Evolutionary conservation across 2,888 invertebrate genomes (phyloP).

Genomic region (Drosophila borborema): DNA sequence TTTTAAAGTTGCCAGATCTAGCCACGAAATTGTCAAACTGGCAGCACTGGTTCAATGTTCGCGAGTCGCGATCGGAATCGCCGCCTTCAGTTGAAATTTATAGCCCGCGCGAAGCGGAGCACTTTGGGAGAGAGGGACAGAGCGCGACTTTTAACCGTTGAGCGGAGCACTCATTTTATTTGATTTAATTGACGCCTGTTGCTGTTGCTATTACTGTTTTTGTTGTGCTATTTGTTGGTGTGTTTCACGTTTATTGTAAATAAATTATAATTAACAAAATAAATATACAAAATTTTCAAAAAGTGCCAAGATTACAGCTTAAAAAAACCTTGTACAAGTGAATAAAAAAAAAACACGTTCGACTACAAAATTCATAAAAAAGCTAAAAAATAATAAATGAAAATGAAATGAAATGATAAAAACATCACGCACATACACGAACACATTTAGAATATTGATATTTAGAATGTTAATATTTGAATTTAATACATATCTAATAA

Average conservation of each 20-base stretch:
- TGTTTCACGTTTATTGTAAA: constrained; percentile 51
- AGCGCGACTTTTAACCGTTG: constrained; percentile 26
- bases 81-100: constrained; percentile 50
- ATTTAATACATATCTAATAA: neutral
- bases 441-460: constrained; percentile 10
- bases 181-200: constrained; percentile 62
- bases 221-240: constrained; percentile 29
- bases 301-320: constrained; percentile 20
- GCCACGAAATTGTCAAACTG: too few species aligned
- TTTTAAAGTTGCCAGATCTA: too few species aligned
- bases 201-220: constrained; percentile 13
- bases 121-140: neutral
- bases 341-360: constrained; percentile 47
- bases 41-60: constrained; percentile 19
- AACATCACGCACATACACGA: neutral
- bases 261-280: constrained; percentile 60
- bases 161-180: constrained; percentile 47
- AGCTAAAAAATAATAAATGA: constrained; percentile 17
- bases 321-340: constrained; percentile 18
- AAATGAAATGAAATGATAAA: constrained; percentile 15
- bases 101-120: constrained; percentile 39
- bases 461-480: neutral
- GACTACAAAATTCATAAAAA: constrained; percentile 54
- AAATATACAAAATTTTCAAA: constrained; percentile 31
- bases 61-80: constrained; percentile 9